Evolutionary conservation across 2,888 invertebrate species (phyloP).

Genomic region (Lissonota sp.): DNA sequence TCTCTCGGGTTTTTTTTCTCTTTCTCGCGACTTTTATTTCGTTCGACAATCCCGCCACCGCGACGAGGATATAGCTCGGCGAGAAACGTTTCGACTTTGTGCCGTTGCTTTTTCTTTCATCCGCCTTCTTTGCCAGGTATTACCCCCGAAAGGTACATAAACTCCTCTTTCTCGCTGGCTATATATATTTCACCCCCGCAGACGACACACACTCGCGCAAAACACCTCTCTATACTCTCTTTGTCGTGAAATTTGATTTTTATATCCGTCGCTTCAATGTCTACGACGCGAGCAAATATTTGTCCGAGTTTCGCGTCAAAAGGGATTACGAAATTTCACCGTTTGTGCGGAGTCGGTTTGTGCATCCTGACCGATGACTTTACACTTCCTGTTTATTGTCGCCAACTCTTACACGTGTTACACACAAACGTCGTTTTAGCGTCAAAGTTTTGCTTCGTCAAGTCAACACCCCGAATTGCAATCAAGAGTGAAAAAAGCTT

Average conservation of each 20-base stretch:
- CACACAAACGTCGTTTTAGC: too few relatives aligned
- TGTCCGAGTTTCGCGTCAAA: constrained; percentile 41
- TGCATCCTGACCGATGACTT: too few relatives aligned
- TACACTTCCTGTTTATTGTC: too few relatives aligned
- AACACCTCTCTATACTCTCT: constrained; percentile 1
- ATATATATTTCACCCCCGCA: constrained; percentile 29
- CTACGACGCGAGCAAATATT: constrained; percentile 42
- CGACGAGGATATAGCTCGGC: constrained; percentile 30
- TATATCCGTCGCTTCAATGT: constrained; percentile 1
- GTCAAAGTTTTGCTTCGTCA: too few relatives aligned
- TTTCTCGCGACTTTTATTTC: constrained; percentile 54
- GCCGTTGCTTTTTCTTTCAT: constrained; percentile 49
- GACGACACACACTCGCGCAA: too few relatives aligned
- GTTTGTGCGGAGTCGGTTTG: background rate
- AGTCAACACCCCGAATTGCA: too few relatives aligned
- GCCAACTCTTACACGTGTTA: too few relatives aligned
- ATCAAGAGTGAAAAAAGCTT: too few relatives aligned
- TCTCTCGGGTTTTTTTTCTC: background rate
- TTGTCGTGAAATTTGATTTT: constrained; percentile 57
- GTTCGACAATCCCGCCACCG: constrained; percentile 47
- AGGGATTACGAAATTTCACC: constrained; percentile 33
- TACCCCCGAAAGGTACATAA: constrained; percentile 46
- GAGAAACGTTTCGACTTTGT: constrained; percentile 50
- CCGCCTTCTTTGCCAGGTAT: constrained; percentile 47
- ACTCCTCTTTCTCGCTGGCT: constrained; percentile 35